Conservation (phyloP, 1,140 invertebrate species). For the Rhyacophila brunnea region DNA sequence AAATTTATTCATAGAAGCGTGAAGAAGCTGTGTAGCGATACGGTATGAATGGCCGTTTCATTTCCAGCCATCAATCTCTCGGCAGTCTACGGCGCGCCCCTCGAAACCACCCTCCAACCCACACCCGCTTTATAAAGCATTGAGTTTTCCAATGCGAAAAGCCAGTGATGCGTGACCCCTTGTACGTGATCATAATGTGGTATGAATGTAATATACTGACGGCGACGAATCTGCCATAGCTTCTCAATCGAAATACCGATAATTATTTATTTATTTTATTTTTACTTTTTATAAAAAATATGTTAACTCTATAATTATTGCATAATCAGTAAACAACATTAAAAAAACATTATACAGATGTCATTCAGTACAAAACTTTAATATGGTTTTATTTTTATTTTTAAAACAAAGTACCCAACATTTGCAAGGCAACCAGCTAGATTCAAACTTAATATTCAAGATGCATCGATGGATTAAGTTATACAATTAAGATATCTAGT, state of each 20-base stretch:
- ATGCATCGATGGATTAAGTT: too few relatives aligned
- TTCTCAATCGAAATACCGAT: neutral
- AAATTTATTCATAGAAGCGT: constrained; percentile 19
- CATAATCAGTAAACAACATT: too few relatives aligned
- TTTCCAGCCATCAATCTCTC: constrained; percentile 35
- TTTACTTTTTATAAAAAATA: too few relatives aligned
- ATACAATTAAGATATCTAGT: too few relatives aligned
- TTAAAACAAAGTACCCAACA: too few relatives aligned
- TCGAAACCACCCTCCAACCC: neutral
- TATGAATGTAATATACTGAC: constrained; percentile 34
- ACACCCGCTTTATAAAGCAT: constrained; percentile 26
- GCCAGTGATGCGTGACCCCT: constrained; percentile 35
- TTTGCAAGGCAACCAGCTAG: too few relatives aligned
- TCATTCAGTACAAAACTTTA: too few relatives aligned
- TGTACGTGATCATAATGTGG: constrained; percentile 36
- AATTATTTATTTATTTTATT: too few relatives aligned
- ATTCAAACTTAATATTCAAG: too few relatives aligned
- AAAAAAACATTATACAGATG: too few relatives aligned
- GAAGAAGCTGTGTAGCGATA: constrained; percentile 28
- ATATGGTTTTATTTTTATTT: too few relatives aligned
- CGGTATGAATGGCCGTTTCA: constrained; percentile 32
- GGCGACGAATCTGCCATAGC: neutral
- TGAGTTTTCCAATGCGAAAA: constrained; percentile 33
- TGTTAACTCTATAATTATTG: too few relatives aligned
- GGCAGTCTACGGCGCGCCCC: constrained; percentile 1